Base-by-base conservation (phyloP, 1,140 invertebrate genomes). In the Lepeophtheirus salmonis region DNA sequence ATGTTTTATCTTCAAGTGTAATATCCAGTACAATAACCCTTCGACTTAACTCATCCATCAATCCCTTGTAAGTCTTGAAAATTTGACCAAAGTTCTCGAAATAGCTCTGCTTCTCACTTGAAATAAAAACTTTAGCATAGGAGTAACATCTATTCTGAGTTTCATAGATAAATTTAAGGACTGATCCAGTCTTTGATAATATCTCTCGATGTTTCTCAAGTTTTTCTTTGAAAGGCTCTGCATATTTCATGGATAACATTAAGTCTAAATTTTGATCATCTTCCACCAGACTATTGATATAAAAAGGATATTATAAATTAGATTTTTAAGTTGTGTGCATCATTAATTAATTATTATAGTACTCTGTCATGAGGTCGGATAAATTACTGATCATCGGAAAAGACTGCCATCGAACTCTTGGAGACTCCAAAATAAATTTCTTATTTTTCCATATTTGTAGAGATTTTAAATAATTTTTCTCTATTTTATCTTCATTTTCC, bases 391-490 rank as follows among this genome's bases (percentile, higher is more conserved):
- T n/a, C n/a, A n/a, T n/a, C n/a, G n/a, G n/a, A n/a, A n/a, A n/a
- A n/a, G n/a, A n/a, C n/a, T n/a, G n/a, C n/a, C n/a, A n/a, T n/a
- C n/a, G n/a, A n/a, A n/a, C n/a, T n/a, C n/a, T 6, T 41, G 30
- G n/a, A n/a, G n/a, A 41, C 30, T 41, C 17, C 16, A 55, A 14
- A 55, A 13, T 3, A 55, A 55, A 55, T 17, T 55, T 55, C 22
- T 12, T 12, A 17, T 22, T 23, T 25, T 55, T 22, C 53, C 53
- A 55, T 24, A 23, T 12, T 25, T 23, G 6, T 25, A 18, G 12
- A 22, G 22, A 21, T 17, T 55, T 20, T 14, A 13, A 22, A 21
- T 16, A 6, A 18, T 55, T 14, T 18, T 16, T 18, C 22, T 55
- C 53, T 10, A 55, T 55, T 23, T 55, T 55, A 10, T 22, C 21